Conservation (phyloP, 2,888 invertebrate species). For the Escarpia spicata region DNA sequence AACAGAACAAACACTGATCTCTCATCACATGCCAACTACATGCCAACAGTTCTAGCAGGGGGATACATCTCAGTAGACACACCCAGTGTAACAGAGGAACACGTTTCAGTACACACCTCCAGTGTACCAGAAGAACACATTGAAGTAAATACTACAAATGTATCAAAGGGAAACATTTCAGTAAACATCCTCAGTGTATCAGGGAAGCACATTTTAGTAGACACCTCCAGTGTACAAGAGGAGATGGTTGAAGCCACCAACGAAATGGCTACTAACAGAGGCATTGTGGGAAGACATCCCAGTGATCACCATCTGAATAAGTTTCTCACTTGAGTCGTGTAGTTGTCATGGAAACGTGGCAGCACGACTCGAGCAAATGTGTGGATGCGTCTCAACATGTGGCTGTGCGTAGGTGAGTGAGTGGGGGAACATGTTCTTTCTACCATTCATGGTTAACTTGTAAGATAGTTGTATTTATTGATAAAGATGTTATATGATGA, state of each 20-base stretch:
- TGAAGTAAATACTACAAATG: background rate
- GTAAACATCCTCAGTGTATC: no score
- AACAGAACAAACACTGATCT: background rate
- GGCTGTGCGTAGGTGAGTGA: conserved; percentile 43
- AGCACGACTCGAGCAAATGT: conserved; percentile 79
- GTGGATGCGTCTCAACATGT: conserved; percentile 80
- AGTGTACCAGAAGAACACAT: background rate
- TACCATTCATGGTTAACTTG: conserved; percentile 34
- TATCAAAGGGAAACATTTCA: background rate
- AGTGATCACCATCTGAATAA: background rate
- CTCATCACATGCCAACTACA: background rate
- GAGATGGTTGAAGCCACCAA: background rate
- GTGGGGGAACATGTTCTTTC: conserved; percentile 23
- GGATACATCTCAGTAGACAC: background rate
- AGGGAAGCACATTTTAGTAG: no score
- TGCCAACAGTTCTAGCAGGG: background rate
- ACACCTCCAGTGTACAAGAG: background rate
- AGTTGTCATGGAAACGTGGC: conserved; percentile 65
- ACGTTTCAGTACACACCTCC: background rate
- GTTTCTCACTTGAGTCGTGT: conserved; percentile 17
- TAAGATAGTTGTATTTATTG: no score
- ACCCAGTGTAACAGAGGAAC: background rate
- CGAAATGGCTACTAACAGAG: background rate
- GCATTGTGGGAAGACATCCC: background rate
- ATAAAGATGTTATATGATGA: no score